Base-by-base conservation (phyloP, 1,140 invertebrate species). In the Anthonomus grandis region DNA sequence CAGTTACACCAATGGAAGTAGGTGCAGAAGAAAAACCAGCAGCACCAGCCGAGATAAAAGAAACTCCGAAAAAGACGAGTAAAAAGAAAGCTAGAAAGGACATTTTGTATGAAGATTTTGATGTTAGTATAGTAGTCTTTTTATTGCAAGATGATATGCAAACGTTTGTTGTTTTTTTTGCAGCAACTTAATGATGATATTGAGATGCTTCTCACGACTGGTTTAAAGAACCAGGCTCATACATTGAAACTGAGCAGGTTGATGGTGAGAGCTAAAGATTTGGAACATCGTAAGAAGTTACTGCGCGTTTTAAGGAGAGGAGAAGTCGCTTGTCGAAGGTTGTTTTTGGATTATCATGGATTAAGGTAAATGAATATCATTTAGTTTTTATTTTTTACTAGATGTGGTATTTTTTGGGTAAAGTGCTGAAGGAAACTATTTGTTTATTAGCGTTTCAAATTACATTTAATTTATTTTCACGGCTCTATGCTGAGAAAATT, bases 271-370 rank as follows among this genome's bases (percentile, higher is more conserved):
- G 91, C 91, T 5, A 91, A 95, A 74, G 85, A 90, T 55, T 74
- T 81, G 19, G 79, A 84, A 42, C 86, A 89, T 21, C 82, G 91
- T 54, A 76, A 82, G 0, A 81, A 85, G 46, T 75, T 93, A 9
- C 72, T 94, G 39, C 78, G 82, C 5, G 74, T 91, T 5, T 79
- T 92, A 47, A 79, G 84, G 8, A 78, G 80, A 49, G 89, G 87
- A 0, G 89, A 91, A 66, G 74, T 88, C 54, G 86, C 85, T 1
- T 97, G 85, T 75, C 83, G 89, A 13, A 76, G 94, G 21, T 78
- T 97, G 21, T 97, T 97, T 74, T 77, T 97, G 12, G 95, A 97
- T 77, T 97, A 97, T 76, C 92, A 97, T 70, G 95, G 94, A 0
- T 76, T 98, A 22, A 79, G 89, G 8, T n/a, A n/a, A n/a, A n/a